Conservation (phyloP, 2,888 invertebrate genomes). For the Cordylochernes scorpioides region DNA sequence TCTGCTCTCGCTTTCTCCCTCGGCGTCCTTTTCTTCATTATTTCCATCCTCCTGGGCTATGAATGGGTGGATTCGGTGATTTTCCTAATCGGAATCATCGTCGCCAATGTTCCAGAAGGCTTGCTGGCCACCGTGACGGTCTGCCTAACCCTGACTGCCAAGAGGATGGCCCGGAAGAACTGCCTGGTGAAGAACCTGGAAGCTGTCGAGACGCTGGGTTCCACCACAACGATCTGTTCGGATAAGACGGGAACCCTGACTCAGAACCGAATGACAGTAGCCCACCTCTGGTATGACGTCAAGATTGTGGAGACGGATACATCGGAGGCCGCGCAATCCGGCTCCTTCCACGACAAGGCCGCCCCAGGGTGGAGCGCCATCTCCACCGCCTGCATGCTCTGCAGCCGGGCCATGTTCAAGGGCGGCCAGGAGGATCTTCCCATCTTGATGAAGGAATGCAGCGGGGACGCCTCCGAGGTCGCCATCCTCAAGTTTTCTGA, state of each 20-base stretch:
- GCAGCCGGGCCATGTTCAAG: slow-evolving; percentile 42
- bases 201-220: slow-evolving; percentile 29
- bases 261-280: slow-evolving; percentile 29
- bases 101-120: no score
- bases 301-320: no score
- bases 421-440: slow-evolving; percentile 27
- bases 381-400: slow-evolving; percentile 34
- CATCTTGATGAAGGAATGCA: slow-evolving; percentile 22
- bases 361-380: slow-evolving; percentile 27
- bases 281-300: slow-evolving; percentile 27
- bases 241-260: slow-evolving; percentile 44
- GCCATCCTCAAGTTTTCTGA: no score
- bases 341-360: slow-evolving; percentile 19
- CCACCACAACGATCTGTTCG: slow-evolving; percentile 40
- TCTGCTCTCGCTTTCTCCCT: no score
- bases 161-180: slow-evolving; percentile 46
- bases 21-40: no score
- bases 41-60: no score
- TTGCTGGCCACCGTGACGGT: no score
- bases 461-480: no score
- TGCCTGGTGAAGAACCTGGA: slow-evolving; percentile 42
- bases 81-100: no score
- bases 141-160: slow-evolving; percentile 29
- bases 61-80: no score
- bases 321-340: no score